Evolutionary conservation across 2,888 invertebrate species (phyloP).

Genomic region (Scaptomyza cyrtandrae): DNA sequence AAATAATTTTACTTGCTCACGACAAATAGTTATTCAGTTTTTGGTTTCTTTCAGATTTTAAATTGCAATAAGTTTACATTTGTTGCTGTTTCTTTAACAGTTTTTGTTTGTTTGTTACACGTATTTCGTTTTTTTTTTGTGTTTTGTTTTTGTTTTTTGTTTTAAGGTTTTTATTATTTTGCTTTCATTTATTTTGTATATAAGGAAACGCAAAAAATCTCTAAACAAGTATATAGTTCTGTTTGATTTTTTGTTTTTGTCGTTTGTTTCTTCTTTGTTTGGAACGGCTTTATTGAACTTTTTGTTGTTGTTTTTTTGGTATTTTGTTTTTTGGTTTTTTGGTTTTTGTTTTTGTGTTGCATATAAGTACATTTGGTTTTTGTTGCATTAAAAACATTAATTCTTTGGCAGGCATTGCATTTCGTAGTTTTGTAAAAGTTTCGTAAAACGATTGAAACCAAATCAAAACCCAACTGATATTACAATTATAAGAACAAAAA

Average conservation of each 20-base stretch:
- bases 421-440: slow-evolving; percentile 82
- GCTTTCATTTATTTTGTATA: slow-evolving; percentile 51
- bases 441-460: slow-evolving; percentile 65
- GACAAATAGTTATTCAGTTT: slow-evolving; percentile 58
- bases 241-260: slow-evolving; percentile 68
- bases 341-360: slow-evolving; percentile 55
- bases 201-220: slow-evolving; percentile 73
- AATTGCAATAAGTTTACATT: slow-evolving; percentile 64
- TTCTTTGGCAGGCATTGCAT: slow-evolving; percentile 83
- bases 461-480: slow-evolving; percentile 42
- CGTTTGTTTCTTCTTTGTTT: slow-evolving; percentile 69
- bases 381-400: slow-evolving; percentile 72
- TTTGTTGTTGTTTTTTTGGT: slow-evolving; percentile 64
- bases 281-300: slow-evolving; percentile 76
- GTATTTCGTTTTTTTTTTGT: slow-evolving; percentile 23
- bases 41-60: slow-evolving; percentile 45
- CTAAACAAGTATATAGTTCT: slow-evolving; percentile 65
- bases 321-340: slow-evolving; percentile 56
- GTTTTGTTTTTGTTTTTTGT: too few species aligned
- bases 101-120: slow-evolving; percentile 36
- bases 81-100: slow-evolving; percentile 39
- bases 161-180: slow-evolving; percentile 17
- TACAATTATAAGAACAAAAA: slow-evolving; percentile 28
- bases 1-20: slow-evolving; percentile 66
- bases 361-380: slow-evolving; percentile 61